A percentile compares a stretch with the other conserved stretches of the same genome.
These are phyloP conservation scores for Brachionus paranguensis DNA, from an alignment of 1,140 invertebrate species.

Conservation along the genomic window DNA sequence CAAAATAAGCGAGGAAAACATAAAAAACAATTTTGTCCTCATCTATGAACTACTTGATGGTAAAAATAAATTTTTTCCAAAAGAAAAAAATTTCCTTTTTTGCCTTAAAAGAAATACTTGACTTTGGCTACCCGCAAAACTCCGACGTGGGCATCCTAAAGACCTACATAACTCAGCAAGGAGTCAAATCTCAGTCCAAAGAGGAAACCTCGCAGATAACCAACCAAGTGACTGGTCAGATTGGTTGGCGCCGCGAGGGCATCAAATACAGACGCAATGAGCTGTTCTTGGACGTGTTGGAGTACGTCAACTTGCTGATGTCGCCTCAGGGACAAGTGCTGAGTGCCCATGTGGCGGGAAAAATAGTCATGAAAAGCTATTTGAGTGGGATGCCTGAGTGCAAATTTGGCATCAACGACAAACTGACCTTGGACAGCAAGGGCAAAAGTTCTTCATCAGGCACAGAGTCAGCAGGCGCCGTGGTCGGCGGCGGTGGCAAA, in stretches of 20 bases:
- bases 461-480: not conserved
- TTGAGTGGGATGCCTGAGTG: constrained; percentile 99
- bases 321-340: constrained; percentile 98
- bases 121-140: constrained; percentile 99
- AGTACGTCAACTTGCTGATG: constrained; percentile 98
- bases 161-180: constrained; percentile 98
- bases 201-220: constrained; percentile 99
- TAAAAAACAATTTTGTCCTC: constrained; percentile 99
- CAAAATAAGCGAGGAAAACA: constrained; percentile 98
- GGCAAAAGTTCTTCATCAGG: constrained; percentile 62
- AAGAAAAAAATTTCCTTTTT: constrained; percentile 43
- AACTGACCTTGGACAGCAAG: constrained; percentile 97
- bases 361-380: constrained; percentile 99
- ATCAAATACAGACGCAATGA: constrained; percentile 99
- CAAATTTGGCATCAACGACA: constrained; percentile 99
- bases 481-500: constrained; percentile 43
- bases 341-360: constrained; percentile 96
- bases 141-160: constrained; percentile 98
- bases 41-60: constrained; percentile 98
- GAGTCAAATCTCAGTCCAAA: constrained; percentile 91
- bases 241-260: constrained; percentile 97
- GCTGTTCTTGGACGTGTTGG: constrained; percentile 94
- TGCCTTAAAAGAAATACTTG: constrained; percentile 77
- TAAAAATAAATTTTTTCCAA: constrained; percentile 52
- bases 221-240: constrained; percentile 96